Percentiles rank a stretch among this genome's conserved stretches.
Evolutionary conservation across 2,797 vertebrate species (phyloP).

Genomic region (Ceryle rudis): DNA sequence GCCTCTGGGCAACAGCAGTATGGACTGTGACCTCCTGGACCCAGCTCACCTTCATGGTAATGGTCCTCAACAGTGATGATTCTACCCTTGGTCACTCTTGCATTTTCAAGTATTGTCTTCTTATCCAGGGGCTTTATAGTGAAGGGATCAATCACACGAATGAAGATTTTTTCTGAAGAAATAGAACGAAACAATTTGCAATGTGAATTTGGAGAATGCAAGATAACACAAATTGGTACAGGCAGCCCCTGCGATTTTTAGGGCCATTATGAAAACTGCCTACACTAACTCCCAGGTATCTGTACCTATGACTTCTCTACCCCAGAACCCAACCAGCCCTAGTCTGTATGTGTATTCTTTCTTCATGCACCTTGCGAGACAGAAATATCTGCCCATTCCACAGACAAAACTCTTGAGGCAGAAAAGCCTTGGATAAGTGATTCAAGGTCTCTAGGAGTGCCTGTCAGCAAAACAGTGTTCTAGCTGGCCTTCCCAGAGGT

Average conservation of each 20-base stretch:
- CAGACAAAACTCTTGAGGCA: background rate
- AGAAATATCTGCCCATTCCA: background rate
- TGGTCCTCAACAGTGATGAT: slow-evolving; percentile 96
- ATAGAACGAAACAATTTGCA: background rate
- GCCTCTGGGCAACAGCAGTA: background rate
- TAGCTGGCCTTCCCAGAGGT: background rate
- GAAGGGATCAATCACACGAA: slow-evolving; percentile 92
- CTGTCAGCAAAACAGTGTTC: background rate
- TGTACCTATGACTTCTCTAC: background rate
- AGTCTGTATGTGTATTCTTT: background rate
- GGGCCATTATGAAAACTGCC: background rate
- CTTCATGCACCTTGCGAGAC: background rate
- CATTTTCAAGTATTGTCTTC: slow-evolving; percentile 90
- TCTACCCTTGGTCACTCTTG: slow-evolving; percentile 89
- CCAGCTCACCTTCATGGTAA: slow-evolving; percentile 89
- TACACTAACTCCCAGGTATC: background rate
- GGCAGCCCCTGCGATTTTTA: background rate
- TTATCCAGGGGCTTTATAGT: slow-evolving; percentile 95
- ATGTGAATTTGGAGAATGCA: background rate
- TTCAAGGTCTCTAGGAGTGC: background rate
- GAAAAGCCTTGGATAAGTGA: background rate
- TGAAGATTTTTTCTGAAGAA: slow-evolving; percentile 85
- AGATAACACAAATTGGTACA: background rate
- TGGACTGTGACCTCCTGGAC: background rate
- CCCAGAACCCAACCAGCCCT: background rate